These are phyloP conservation scores for Orchesellides sinensis DNA, from an alignment of 2,888 invertebrate species.

Conservation along the genomic window DNA sequence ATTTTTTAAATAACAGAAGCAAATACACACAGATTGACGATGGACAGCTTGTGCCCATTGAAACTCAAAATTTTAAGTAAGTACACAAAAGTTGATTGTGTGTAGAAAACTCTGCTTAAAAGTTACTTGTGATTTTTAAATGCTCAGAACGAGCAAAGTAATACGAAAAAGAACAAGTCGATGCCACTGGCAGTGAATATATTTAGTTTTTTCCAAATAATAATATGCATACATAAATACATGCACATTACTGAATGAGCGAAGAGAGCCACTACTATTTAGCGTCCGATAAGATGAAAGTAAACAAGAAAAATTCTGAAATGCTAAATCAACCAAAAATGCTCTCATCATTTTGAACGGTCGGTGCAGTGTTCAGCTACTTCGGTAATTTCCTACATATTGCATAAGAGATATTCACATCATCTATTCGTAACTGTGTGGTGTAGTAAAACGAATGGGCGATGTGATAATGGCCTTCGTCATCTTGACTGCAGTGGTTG, in stretches of 20 bases:
- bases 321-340: constrained; percentile 47
- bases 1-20: background rate
- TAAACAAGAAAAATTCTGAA: constrained; percentile 55
- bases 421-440: too few relatives aligned
- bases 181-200: constrained; percentile 40
- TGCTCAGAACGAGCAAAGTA: background rate
- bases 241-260: constrained; percentile 10
- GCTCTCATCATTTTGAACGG: background rate
- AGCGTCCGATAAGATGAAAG: constrained; percentile 62
- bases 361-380: too few relatives aligned
- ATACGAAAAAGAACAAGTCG: constrained; percentile 13
- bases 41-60: constrained; percentile 12
- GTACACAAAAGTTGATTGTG: background rate
- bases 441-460: too few relatives aligned
- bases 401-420: too few relatives aligned
- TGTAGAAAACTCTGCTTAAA: background rate
- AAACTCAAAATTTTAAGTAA: constrained; percentile 19
- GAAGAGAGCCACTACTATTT: constrained; percentile 33
- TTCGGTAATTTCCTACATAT: too few relatives aligned
- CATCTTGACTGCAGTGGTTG: too few relatives aligned
- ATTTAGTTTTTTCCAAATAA: constrained; percentile 13
- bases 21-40: background rate
- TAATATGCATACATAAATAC: too few relatives aligned
- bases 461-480: too few relatives aligned
- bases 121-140: constrained; percentile 12